phyloP scores from a whole-genome alignment of 2,797 vertebrate genomes.

The Hydrophis major region DNA sequence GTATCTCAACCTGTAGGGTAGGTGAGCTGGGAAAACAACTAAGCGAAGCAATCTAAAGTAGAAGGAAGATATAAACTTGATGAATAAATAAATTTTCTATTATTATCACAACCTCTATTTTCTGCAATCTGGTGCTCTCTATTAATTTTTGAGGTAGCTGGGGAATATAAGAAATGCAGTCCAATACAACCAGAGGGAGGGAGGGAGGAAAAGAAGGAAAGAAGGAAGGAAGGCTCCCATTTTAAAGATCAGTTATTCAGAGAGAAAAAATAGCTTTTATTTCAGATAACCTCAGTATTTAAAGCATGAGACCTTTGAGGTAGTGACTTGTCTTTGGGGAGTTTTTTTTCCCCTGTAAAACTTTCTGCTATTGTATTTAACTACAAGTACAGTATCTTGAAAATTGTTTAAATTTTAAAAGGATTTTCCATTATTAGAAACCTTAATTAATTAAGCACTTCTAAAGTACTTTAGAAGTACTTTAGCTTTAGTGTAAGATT shows the following conservation, averaged over 20 bases:
- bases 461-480: not conserved
- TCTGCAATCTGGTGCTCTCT: not conserved
- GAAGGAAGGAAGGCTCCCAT: not conserved
- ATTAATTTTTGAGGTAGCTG: not conserved
- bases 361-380: not conserved
- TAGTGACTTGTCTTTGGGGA: not conserved
- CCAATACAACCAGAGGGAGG: not conserved
- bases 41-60: not conserved
- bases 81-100: not conserved
- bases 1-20: not conserved
- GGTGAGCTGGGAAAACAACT: not conserved
- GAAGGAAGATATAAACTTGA: not conserved
- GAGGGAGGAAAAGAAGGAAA: not conserved
- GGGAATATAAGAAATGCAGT: not conserved
- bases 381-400: not conserved
- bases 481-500: not conserved
- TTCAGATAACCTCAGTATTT: not conserved
- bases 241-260: not conserved
- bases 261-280: not conserved
- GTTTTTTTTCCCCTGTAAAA: not conserved
- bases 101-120: not conserved
- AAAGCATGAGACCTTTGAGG: not conserved
- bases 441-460: not conserved
- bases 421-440: not conserved
- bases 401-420: not conserved